Conservation (phyloP, 2,113 vertebrate genomes). For the Cynopterus brachyotis region DNA sequence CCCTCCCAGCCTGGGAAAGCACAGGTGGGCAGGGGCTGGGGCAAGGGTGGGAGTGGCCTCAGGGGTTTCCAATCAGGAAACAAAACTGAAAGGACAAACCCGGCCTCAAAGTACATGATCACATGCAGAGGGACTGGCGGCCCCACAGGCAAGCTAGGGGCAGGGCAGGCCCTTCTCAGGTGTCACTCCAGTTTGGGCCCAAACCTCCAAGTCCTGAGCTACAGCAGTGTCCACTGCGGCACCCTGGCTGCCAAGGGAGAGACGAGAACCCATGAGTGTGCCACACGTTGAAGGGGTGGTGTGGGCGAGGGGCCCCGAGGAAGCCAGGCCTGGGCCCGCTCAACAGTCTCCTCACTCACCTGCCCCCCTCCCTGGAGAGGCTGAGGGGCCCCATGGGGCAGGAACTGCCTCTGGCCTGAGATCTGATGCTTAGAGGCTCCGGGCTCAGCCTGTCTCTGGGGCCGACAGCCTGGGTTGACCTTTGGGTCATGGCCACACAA, state of each 20-base stretch:
- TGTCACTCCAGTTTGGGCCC: neutral
- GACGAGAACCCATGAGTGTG: too few species aligned
- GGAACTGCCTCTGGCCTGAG: accelerated
- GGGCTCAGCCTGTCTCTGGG: neutral
- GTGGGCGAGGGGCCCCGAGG: neutral
- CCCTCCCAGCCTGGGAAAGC: constrained; percentile 51
- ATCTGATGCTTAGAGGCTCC: accelerated
- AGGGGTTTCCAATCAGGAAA: constrained; percentile 35
- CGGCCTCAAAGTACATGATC: neutral
- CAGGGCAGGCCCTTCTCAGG: neutral
- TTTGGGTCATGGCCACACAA: neutral
- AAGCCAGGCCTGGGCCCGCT: neutral
- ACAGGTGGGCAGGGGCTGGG: constrained; percentile 42
- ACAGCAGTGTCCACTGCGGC: neutral
- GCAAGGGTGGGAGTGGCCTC: neutral
- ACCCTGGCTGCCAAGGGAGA: neutral
- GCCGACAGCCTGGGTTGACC: accelerated
- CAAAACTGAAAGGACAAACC: constrained; percentile 62
- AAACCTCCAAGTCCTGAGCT: accelerated
- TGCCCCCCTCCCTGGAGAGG: accelerated
- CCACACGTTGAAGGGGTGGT: neutral
- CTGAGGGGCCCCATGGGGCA: neutral
- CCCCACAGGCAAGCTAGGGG: neutral
- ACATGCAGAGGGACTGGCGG: neutral
- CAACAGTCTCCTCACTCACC: neutral